Base-by-base conservation (phyloP, 2,888 invertebrate species). In the Marasmarcha lunaedactyla region DNA sequence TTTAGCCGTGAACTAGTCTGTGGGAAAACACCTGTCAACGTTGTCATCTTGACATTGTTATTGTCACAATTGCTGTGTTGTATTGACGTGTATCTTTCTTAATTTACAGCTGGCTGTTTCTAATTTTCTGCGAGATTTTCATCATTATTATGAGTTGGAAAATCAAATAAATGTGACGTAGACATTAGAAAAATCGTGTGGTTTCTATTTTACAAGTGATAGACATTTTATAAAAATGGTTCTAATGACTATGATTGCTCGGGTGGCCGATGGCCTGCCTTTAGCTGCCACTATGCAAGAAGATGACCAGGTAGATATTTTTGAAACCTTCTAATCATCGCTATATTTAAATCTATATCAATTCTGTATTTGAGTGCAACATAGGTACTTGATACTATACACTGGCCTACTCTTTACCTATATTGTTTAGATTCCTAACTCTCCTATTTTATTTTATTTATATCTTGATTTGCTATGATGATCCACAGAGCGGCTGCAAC, bases 211-310 rank as follows among this genome's bases (percentile, higher is more conserved):
- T 30, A 30, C 20, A 7, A 20, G 20, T 20, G 20, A 20, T 20
- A 20, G 20, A 20, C 30, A 53, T 42, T 43, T 37, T 46, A 46
- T 44, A 51, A 89, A 83, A 68, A 98, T 98, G 98, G 96, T 98
- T 71, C 78, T 97, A 65, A 90, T 98, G 87, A 99, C 98, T 47
- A 95, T 98, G 94, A 97, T 99, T 62, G 98, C 97, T 15, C 88
- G 98, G 57, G 91, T 97, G 55, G 90, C 92, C 54, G 98, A 98
- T 81, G 98, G 97, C 25, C 86, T 98, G 50, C 97, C 97, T 40
- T 81, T 98, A 56, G 95, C 97, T 44, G 98, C 97, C 41, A 96
- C 96, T 40, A 95, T 98, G 89, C 98, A 98, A 81, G 98, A 98
- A 74, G 97, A 98, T 66, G 98, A 98, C 78, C 95, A 97, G 90